A percentile compares a stretch with the other conserved stretches of the same genome.
Evolutionary conservation across 2,888 invertebrate species (phyloP).

Genomic region (Steinernema carpocapsae): DNA sequence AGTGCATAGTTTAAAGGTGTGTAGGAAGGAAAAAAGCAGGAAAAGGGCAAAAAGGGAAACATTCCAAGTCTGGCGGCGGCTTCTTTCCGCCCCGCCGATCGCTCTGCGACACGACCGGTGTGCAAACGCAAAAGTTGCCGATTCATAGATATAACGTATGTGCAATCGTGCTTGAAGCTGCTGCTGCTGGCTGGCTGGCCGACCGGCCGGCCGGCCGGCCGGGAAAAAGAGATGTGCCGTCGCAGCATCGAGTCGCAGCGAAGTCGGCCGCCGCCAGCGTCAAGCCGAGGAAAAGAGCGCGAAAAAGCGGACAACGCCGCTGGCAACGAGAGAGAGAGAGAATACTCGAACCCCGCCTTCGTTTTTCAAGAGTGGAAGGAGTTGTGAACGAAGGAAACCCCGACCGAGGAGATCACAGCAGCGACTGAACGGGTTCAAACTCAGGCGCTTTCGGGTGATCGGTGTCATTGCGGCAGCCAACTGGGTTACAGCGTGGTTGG

Average conservation of each 20-base stretch:
- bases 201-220: no score
- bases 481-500: background rate
- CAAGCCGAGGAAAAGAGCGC: constrained; percentile 4
- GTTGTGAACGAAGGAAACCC: constrained; percentile 19
- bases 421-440: no score
- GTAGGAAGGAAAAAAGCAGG: background rate
- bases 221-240: no score
- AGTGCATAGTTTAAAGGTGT: no score
- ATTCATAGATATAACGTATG: background rate
- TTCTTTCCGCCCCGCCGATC: background rate
- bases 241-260: background rate
- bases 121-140: background rate
- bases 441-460: background rate
- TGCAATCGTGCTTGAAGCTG: background rate
- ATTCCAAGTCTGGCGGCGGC: no score
- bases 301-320: constrained; percentile 15
- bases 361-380: background rate
- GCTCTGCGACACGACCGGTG: background rate
- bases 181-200: background rate
- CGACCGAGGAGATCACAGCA: no score
- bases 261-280: constrained; percentile 5
- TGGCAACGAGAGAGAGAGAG: background rate
- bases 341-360: constrained; percentile 26
- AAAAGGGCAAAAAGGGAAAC: no score
- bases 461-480: background rate